Percentiles rank a stretch among this genome's conserved stretches.
These are phyloP conservation scores for Gnathonemus echidnorhynchus DNA, from an alignment of 2,113 vertebrate genomes.

Conservation along the genomic window DNA sequence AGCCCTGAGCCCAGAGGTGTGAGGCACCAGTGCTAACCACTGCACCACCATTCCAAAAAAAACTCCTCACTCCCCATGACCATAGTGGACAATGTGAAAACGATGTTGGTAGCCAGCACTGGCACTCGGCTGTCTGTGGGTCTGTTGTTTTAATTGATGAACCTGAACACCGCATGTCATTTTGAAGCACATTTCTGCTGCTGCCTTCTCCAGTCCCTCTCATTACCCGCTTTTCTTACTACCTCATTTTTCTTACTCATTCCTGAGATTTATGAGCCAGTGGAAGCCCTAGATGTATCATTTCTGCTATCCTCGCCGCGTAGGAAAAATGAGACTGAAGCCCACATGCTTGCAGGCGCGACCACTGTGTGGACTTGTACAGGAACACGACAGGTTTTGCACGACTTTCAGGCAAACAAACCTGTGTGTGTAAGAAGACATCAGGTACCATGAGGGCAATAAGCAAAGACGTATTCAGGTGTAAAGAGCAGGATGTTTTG, in stretches of 20 bases:
- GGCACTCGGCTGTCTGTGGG: neutral
- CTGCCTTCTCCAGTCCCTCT: constrained; percentile 15
- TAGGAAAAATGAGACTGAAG: neutral
- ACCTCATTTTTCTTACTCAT: constrained; percentile 7
- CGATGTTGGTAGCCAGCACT: neutral
- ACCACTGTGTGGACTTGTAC: neutral
- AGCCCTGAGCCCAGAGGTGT: neutral
- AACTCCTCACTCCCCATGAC: neutral
- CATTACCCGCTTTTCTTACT: constrained; percentile 19
- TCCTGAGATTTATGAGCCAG: constrained; percentile 22
- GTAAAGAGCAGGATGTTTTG: neutral
- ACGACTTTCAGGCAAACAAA: neutral
- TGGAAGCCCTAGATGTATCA: constrained; percentile 18
- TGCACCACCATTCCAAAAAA: neutral
- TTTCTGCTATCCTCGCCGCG: neutral
- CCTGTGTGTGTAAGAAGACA: neutral
- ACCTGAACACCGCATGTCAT: constrained; percentile 27
- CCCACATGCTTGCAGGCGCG: constrained; percentile 10
- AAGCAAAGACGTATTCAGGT: neutral
- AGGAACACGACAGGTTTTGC: neutral
- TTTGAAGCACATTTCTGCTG: constrained; percentile 37
- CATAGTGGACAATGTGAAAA: neutral
- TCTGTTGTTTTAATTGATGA: constrained; percentile 33
- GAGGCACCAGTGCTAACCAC: neutral
- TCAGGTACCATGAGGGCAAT: neutral